Evolutionary conservation across 2,113 vertebrate species (phyloP).

Genomic region (Halichoerus grypus): DNA sequence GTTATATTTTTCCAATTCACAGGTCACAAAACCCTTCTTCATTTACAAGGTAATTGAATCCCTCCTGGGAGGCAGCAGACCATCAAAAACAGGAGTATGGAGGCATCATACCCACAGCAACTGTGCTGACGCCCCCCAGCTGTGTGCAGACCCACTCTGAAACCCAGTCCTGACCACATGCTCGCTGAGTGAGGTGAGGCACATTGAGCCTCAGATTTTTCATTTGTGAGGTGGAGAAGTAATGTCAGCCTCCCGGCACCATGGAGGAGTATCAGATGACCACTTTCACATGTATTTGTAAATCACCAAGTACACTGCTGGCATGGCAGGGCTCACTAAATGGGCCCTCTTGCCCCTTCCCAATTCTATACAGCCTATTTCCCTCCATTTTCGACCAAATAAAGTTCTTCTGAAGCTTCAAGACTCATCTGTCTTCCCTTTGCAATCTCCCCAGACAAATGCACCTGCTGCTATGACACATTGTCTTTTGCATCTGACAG

Average conservation of each 20-base stretch:
- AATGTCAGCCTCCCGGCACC: background rate
- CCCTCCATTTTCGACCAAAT: background rate
- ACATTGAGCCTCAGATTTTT: background rate
- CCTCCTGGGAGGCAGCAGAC: background rate
- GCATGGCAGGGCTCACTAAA: background rate
- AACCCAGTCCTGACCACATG: background rate
- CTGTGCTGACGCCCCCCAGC: accelerated
- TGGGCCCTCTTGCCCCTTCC: background rate
- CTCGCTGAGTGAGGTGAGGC: background rate
- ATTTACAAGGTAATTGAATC: background rate
- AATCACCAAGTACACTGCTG: background rate
- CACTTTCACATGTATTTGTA: background rate
- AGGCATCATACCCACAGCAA: background rate
- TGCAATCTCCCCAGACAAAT: background rate
- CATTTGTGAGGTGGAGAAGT: background rate
- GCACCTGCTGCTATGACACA: background rate
- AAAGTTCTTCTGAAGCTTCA: background rate
- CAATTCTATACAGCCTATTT: background rate
- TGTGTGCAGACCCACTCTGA: accelerated
- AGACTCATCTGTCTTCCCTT: background rate
- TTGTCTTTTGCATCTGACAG: background rate
- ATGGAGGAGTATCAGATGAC: background rate
- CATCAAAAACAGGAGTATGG: background rate
- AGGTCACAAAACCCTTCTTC: background rate
- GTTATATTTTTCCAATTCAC: background rate